Evolutionary conservation across 2,797 vertebrate genomes (phyloP).

Genomic region (Austrolebias charrua): DNA sequence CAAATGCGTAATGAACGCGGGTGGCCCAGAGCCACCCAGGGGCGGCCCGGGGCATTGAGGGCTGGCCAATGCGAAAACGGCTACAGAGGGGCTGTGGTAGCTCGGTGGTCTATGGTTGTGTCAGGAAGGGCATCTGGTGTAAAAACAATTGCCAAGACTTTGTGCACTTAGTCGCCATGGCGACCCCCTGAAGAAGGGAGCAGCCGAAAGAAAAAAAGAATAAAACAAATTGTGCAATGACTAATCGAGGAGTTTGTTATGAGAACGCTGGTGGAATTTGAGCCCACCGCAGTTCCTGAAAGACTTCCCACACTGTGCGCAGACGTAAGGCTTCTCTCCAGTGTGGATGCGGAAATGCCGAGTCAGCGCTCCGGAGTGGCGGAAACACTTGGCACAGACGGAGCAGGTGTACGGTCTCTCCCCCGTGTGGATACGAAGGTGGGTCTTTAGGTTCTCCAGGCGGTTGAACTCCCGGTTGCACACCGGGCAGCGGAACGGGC

Average conservation of each 20-base stretch:
- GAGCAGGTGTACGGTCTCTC: constrained; percentile 77
- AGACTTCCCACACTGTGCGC: constrained; percentile 77
- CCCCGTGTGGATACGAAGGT: constrained; percentile 79
- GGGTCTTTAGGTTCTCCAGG: constrained; percentile 81
- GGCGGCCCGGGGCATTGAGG: no score
- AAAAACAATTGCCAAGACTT: no score
- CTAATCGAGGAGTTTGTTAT: constrained; percentile 48
- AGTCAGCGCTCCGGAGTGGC: constrained; percentile 79
- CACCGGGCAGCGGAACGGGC: constrained; percentile 74
- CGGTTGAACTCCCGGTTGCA: constrained; percentile 80
- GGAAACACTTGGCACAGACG: constrained; percentile 75
- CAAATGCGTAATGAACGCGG: no score
- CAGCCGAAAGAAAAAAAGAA: no score
- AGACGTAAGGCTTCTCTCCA: constrained; percentile 78
- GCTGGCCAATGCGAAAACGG: no score
- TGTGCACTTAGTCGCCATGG: no score
- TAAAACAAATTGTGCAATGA: background rate
- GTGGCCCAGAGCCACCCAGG: no score
- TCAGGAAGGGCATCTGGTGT: no score
- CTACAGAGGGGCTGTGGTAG: no score
- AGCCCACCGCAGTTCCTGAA: constrained; percentile 79
- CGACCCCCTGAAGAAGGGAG: no score
- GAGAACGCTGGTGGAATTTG: constrained; percentile 77
- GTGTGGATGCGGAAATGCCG: constrained; percentile 82
- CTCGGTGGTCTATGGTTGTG: no score